These are phyloP conservation scores for Trididemnum nubilum DNA, from an alignment of 23 tunicate species.

Conservation along the genomic window DNA sequence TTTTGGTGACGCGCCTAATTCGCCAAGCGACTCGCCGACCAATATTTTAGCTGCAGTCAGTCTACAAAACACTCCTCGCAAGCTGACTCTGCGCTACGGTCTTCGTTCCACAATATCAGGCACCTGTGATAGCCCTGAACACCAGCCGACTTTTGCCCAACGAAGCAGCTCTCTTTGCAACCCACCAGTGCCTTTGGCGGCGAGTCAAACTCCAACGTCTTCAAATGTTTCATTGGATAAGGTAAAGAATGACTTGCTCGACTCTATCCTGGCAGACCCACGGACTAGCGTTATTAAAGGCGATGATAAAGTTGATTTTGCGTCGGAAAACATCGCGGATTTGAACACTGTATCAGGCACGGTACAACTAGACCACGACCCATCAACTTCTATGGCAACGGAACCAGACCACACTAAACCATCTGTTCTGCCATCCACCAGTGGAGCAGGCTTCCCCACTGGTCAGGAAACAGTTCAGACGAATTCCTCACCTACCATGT, in stretches of 20 bases:
- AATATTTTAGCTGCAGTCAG: slow-evolving; percentile 22
- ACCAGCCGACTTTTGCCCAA: background rate
- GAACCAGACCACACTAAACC: background rate
- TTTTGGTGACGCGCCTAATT: background rate
- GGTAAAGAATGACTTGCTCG: background rate
- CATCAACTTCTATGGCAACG: background rate
- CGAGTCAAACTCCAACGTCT: background rate
- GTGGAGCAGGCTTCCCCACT: background rate
- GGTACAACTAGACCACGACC: background rate
- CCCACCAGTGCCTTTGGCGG: too few species aligned
- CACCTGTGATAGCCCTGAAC: background rate
- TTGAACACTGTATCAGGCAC: background rate
- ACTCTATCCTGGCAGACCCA: background rate
- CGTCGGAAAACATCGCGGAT: background rate
- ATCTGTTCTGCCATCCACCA: background rate
- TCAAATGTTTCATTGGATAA: background rate
- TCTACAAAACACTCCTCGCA: slow-evolving; percentile 34
- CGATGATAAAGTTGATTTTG: background rate
- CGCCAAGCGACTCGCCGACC: slow-evolving; percentile 1
- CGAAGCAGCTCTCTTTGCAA: background rate
- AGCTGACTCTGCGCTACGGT: slow-evolving; percentile 37
- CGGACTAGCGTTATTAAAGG: background rate
- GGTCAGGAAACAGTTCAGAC: background rate
- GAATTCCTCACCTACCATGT: background rate
- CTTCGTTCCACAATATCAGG: slow-evolving; percentile 11